phyloP scores from a whole-genome alignment of 23 tunicate species.

The Corella eumyota region DNA sequence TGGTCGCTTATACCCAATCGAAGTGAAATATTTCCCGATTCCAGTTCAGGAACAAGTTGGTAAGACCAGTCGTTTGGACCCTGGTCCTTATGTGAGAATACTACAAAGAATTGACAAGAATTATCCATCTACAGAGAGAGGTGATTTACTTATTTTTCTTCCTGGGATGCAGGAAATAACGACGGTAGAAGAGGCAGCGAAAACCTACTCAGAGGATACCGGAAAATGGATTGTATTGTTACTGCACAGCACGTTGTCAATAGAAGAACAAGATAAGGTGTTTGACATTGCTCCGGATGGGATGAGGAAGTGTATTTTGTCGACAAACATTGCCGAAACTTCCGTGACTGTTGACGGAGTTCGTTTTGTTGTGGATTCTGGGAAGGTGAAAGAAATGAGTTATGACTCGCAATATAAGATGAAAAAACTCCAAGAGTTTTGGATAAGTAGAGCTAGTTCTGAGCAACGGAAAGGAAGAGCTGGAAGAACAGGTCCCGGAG shows the following conservation, averaged over 20 bases:
- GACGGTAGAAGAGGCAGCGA: slow-evolving; percentile 74
- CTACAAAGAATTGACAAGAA: slow-evolving; percentile 87
- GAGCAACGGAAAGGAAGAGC: slow-evolving; percentile 99
- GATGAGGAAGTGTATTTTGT: slow-evolving; percentile 84
- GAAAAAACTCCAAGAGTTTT: slow-evolving; percentile 83
- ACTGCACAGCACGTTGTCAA: slow-evolving; percentile 85
- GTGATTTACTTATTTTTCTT: slow-evolving; percentile 88
- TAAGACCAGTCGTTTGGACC: slow-evolving; percentile 53
- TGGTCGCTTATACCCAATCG: slow-evolving; percentile 87
- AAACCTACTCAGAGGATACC: slow-evolving; percentile 77
- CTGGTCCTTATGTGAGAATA: slow-evolving; percentile 80
- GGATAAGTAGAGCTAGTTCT: slow-evolving; percentile 88
- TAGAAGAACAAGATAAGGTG: slow-evolving; percentile 92
- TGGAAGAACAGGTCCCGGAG: slow-evolving; percentile 97
- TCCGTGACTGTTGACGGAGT: slow-evolving; percentile 99
- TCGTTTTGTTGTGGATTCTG: slow-evolving; percentile 92
- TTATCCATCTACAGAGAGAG: slow-evolving; percentile 79
- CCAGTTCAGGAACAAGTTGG: slow-evolving; percentile 50
- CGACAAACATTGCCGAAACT: slow-evolving; percentile 99
- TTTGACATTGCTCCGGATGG: slow-evolving; percentile 96
- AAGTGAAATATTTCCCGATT: slow-evolving; percentile 77
- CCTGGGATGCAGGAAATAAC: slow-evolving; percentile 98
- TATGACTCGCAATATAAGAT: slow-evolving; percentile 92
- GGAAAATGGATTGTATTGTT: slow-evolving; percentile 85
- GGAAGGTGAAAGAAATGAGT: slow-evolving; percentile 92